Conservation (phyloP, 2,113 vertebrate species). For the Rousettus leschenaultii region DNA sequence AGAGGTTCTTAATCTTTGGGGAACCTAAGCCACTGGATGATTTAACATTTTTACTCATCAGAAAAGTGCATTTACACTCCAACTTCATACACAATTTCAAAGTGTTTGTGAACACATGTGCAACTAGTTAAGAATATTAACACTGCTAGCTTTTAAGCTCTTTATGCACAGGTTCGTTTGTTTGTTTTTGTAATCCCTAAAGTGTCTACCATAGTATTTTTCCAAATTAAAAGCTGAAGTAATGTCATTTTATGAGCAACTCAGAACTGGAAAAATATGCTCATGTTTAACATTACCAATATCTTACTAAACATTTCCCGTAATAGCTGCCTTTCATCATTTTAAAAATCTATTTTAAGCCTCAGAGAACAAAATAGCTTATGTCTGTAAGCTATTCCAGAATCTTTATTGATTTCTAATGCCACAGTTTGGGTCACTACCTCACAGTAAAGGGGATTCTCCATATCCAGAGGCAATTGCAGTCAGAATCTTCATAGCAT, state of each 20-base stretch:
- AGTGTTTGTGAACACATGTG: background rate
- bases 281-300: background rate
- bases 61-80: background rate
- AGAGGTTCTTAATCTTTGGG: background rate
- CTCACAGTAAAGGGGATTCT: background rate
- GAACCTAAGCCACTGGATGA: background rate
- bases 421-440: background rate
- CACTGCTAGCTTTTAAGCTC: background rate
- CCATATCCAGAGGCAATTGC: background rate
- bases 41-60: background rate
- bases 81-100: background rate
- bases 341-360: slow-evolving; percentile 27
- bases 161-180: background rate
- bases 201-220: background rate
- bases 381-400: background rate
- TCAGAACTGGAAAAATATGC: background rate
- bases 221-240: slow-evolving; percentile 19
- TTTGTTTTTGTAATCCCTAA: background rate
- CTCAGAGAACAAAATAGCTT: background rate
- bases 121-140: background rate
- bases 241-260: background rate
- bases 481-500: background rate
- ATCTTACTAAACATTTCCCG: background rate
- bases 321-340: background rate
- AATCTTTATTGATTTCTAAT: background rate